phyloP scores from a whole-genome alignment of 2,797 vertebrate species.

The Anableps anableps region DNA sequence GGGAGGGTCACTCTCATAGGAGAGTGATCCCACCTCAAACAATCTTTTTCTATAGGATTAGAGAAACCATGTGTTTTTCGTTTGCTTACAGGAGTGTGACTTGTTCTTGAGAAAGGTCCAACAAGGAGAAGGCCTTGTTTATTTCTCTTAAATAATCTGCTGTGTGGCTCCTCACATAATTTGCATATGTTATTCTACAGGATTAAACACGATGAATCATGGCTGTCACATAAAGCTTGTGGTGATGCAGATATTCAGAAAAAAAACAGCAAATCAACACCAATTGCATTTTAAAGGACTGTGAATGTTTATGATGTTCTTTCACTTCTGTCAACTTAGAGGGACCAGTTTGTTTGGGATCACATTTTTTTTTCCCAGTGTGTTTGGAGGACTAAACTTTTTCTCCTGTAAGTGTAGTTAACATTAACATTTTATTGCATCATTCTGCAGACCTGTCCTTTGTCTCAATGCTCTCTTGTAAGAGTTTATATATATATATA shows the following conservation, averaged over 20 bases:
- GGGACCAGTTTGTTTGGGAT: not conserved
- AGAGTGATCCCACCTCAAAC: not conserved
- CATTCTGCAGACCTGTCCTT: not conserved
- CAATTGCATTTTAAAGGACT: not conserved
- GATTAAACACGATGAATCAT: not conserved
- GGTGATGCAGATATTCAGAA: not conserved
- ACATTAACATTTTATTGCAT: not conserved
- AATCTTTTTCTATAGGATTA: not conserved
- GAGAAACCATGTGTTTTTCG: not conserved
- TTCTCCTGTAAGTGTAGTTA: not conserved
- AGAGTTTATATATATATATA: not conserved
- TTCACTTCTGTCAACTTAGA: not conserved
- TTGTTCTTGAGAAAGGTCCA: not conserved
- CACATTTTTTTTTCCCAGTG: not conserved
- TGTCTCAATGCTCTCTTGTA: not conserved
- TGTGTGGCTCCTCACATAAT: not conserved
- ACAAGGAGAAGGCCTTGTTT: not conserved
- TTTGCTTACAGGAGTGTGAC: not conserved
- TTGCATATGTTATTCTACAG: conserved; percentile 1
- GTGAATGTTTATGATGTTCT: not conserved
- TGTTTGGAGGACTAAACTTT: not conserved
- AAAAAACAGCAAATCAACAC: not conserved
- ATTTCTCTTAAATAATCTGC: not conserved
- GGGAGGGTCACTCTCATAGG: not conserved
- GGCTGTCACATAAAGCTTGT: conserved; percentile 8